phyloP scores from a whole-genome alignment of 2,113 vertebrate genomes.

The Miniopterus natalensis region DNA sequence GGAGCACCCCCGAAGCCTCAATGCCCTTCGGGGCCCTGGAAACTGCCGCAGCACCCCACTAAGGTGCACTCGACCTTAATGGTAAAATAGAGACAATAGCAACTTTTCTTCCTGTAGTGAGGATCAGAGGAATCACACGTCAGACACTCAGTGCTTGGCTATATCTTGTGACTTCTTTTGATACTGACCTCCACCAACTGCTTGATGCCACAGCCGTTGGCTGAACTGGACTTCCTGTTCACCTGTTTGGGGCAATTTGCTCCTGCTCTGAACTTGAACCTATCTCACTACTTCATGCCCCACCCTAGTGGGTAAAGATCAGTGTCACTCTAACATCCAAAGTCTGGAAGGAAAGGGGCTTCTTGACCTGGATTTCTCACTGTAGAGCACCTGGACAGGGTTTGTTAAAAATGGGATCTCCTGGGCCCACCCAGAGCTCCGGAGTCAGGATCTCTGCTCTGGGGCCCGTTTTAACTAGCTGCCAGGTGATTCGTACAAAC shows the following conservation, averaged over 20 bases:
- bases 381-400: neutral
- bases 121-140: neutral
- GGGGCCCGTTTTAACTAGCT: neutral
- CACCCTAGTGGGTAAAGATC: neutral
- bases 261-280: neutral
- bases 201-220: neutral
- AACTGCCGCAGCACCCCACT: neutral
- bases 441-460: neutral
- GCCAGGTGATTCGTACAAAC: neutral
- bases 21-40: neutral
- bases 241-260: neutral
- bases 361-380: neutral
- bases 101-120: neutral
- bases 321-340: neutral
- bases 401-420: neutral
- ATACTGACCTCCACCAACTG: neutral
- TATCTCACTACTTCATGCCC: neutral
- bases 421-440: neutral
- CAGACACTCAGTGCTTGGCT: neutral
- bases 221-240: neutral
- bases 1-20: neutral
- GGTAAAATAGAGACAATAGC: neutral
- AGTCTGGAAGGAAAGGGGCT: neutral
- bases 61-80: neutral
- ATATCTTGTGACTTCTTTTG: neutral